phyloP scores from a whole-genome alignment of 2,797 vertebrate genomes.

The Carcharodon carcharias region DNA sequence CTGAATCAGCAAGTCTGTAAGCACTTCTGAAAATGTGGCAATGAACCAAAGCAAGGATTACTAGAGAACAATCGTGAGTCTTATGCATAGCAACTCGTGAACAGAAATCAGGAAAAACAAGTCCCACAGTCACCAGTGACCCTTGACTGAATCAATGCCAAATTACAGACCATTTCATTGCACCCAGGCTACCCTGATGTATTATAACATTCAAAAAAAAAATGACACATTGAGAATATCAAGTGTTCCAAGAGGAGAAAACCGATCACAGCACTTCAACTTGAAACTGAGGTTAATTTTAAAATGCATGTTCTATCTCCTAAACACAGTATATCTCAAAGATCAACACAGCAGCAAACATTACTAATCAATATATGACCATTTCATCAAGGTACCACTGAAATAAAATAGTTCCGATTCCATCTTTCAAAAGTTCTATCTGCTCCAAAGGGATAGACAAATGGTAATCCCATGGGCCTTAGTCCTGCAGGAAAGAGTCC shows the following conservation, averaged over 20 bases:
- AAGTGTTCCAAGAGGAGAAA: background rate
- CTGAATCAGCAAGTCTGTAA: slow-evolving; percentile 42
- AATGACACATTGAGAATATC: no score
- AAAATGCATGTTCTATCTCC: background rate
- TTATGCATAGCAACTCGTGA: slow-evolving; percentile 15
- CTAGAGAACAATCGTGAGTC: slow-evolving; percentile 39
- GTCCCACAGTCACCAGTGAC: background rate
- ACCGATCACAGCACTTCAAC: background rate
- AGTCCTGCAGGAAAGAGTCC: background rate
- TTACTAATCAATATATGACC: background rate
- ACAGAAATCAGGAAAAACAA: slow-evolving; percentile 24
- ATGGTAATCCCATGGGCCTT: background rate
- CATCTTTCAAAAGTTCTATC: background rate
- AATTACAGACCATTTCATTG: background rate
- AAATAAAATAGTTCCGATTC: background rate
- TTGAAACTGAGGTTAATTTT: background rate
- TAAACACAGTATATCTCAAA: background rate
- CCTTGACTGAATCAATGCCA: background rate
- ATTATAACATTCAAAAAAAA: no score
- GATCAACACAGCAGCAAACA: background rate
- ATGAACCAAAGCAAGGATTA: slow-evolving; percentile 39
- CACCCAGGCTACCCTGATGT: no score
- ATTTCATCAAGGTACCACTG: background rate
- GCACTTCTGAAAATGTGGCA: slow-evolving; percentile 33
- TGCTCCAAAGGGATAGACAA: background rate